Base-by-base conservation (phyloP, 2,113 vertebrate species). In the Tautogolabrus adspersus region DNA sequence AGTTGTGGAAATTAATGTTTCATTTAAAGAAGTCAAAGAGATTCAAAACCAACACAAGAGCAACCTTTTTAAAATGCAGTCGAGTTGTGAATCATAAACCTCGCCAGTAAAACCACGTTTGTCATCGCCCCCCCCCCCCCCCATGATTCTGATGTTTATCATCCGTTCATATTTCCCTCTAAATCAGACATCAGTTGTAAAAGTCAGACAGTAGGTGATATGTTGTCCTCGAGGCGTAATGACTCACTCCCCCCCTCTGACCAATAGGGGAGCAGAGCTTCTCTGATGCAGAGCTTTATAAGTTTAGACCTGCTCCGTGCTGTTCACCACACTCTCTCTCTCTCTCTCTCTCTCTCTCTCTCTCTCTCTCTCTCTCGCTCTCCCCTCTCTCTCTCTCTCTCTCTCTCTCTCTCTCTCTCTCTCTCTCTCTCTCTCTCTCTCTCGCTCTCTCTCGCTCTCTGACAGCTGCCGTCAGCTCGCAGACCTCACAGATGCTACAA, bases 261-360 rank as follows among this genome's bases (percentile, higher is more conserved):
- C 6, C 18, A 7, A 8, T 3, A 21, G 19, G 7, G 18, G 54
- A 55, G 22, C 46, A 34, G 49, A 1, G 8, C 2, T 21, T 10
- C 34, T 0, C 58, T 86, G 87, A 88, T 75, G 87, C 56, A 75
- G 38, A 3, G 34, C 38, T 51, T 22, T 16, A 72, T 86, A 79
- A 79, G 87, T 68, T 78, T 49, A 22, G 74, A 88, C 78, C 74
- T 87, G 88, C 60, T 37, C 1, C 7, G 1, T 49, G 42, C 58
- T 54, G 55, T 57, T 63, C 47, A 52, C 64, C 67, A 60, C 38
- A 6, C 59, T 81, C 59, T 82, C 73, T 13, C 18, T 10, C 38
- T 52, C 77, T 72, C 63, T 21, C 56, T 72, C 42, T 37, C 52
- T 60, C 21, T 2, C 42, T 15, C 54, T 64, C 38, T 13, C 65